These are phyloP conservation scores for Rhinogobius similis DNA, from an alignment of 2,113 vertebrate genomes.

Conservation along the genomic window DNA sequence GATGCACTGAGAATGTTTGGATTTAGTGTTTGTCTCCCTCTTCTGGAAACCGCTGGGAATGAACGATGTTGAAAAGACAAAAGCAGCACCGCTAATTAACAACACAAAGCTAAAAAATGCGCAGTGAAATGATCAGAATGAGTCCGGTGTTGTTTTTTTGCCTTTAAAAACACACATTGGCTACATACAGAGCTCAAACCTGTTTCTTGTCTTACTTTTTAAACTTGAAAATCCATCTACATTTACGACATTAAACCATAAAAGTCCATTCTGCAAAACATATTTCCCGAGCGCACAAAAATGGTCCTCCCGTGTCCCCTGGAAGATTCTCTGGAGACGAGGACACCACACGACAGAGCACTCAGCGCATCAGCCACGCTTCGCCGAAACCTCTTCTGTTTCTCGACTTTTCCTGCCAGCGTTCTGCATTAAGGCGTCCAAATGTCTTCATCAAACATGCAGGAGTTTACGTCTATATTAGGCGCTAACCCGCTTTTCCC, in stretches of 20 bases:
- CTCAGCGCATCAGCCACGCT: conserved; percentile 54
- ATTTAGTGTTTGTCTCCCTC: background rate
- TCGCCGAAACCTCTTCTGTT: conserved; percentile 48
- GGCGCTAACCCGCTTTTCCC: conserved; percentile 45
- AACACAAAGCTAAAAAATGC: background rate
- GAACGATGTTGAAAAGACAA: background rate
- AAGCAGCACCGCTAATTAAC: background rate
- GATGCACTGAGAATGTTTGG: too few species aligned
- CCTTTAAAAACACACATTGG: too few species aligned
- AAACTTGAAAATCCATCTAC: background rate
- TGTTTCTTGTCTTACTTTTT: too few species aligned
- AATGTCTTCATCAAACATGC: conserved; percentile 74
- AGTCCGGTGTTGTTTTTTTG: too few species aligned
- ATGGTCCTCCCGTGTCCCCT: conserved; percentile 46
- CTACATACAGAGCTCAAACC: too few species aligned
- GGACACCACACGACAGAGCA: conserved; percentile 50
- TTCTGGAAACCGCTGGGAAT: background rate
- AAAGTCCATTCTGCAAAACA: background rate
- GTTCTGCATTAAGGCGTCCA: conserved; percentile 65
- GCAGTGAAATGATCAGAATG: too few species aligned
- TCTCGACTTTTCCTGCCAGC: conserved; percentile 58
- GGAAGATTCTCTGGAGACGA: conserved; percentile 60
- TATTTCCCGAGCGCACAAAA: background rate
- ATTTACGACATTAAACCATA: background rate
- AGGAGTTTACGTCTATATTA: conserved; percentile 56